Base-by-base conservation (phyloP, 64 coral and sea anemone genomes). In the Hydrozoanthus tunicans region DNA sequence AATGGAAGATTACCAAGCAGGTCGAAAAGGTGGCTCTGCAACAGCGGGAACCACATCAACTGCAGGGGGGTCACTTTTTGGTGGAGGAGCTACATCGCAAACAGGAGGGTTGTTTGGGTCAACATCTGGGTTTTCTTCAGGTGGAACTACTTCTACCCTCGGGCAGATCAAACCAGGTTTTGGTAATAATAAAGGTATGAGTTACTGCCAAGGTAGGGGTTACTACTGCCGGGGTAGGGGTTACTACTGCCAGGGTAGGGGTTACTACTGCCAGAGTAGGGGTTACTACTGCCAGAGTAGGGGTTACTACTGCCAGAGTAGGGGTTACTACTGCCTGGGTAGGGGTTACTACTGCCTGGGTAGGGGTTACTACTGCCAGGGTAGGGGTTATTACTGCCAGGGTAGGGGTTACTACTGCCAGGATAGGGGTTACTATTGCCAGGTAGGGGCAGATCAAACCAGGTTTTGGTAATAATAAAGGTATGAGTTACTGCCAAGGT, bases 1-100 rank as follows among this genome's bases (percentile, higher is more conserved):
- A 59, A 80, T 94, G 80, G 95, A 96, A 72, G 95, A 96, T 82
- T 96, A 96, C 58, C 81, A 93, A 68, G 79, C 91, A 55, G 95
- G 95, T 53, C 95, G 95, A 56, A 96, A 96, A 82, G 81, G 77
- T 74, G 94, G 91, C 56, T 81, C 94, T 10, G 32, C 32, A 43
- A 90, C 80, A 23, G 17, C 79, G 13, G 81, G 79, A 6, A 65
- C 77, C 12, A 91, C 95, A 3, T 75, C 84, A 10, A 75, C 84
- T 15, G 84, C n/a, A 62, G 92, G 83, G 8, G 92, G 95, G 7
- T 43, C 32, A 43, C 43, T 96, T 68, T 89, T 93, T 83, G 57
- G 82, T 27, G 79, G 76, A n/a, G 79, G 82, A 27, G 61, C 85
- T 7, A 71, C 92, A 43, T 60, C 84, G 75, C 85, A 59, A 14